phyloP scores from a whole-genome alignment of 2,888 invertebrate species.

The Trachelus iudaicus region DNA sequence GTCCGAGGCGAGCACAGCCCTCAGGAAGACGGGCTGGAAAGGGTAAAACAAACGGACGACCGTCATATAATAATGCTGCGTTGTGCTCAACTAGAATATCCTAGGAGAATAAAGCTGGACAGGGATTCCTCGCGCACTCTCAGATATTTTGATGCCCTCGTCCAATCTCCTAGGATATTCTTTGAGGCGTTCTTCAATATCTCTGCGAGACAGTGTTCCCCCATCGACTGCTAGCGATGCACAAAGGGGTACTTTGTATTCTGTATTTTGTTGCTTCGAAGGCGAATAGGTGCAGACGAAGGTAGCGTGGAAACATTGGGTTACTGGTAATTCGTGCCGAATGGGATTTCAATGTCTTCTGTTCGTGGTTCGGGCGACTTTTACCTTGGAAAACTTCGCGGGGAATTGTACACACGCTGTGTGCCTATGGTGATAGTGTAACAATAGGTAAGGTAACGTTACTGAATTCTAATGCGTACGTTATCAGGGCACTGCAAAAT shows the following conservation, averaged over 20 bases:
- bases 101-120: neutral
- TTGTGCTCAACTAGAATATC: neutral
- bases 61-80: conserved; percentile 27
- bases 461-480: neutral
- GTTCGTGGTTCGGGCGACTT: neutral
- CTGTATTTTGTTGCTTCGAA: neutral
- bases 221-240: neutral
- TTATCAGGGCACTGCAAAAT: neutral
- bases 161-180: neutral
- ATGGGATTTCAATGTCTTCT: neutral
- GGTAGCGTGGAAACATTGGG: neutral
- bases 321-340: neutral
- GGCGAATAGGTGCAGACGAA: neutral
- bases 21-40: conserved; percentile 84
- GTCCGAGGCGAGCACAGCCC: conserved; percentile 76
- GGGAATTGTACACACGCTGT: neutral
- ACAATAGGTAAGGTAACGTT: neutral
- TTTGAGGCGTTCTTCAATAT: neutral
- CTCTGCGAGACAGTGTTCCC: neutral
- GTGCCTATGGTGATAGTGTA: too few species aligned
- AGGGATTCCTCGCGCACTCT: neutral
- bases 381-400: neutral
- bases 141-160: neutral
- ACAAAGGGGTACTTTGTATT: neutral
- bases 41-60: conserved; percentile 41